phyloP scores from a whole-genome alignment of 2,888 invertebrate genomes.

The Biston betularia region DNA sequence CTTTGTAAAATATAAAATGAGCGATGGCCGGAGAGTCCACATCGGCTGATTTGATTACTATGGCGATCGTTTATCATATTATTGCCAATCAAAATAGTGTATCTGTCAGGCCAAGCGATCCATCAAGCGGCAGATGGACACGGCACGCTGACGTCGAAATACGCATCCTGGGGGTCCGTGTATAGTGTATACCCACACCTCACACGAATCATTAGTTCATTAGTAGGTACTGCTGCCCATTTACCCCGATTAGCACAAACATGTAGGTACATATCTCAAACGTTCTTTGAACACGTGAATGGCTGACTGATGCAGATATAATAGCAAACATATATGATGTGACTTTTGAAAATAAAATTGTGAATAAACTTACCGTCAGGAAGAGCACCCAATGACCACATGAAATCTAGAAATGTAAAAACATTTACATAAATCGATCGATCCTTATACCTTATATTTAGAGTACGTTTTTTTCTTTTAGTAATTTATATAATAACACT shows the following conservation, averaged over 20 bases:
- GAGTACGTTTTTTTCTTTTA: slow-evolving; percentile 56
- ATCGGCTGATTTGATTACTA: slow-evolving; percentile 79
- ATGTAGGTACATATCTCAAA: slow-evolving; percentile 29
- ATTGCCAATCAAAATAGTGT: slow-evolving; percentile 87
- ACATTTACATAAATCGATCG: slow-evolving; percentile 86
- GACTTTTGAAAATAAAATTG: slow-evolving; percentile 72
- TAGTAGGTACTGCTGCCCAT: slow-evolving; percentile 49
- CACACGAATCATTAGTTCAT: slow-evolving; percentile 64
- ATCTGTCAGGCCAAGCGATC: slow-evolving; percentile 82
- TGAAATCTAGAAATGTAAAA: slow-evolving; percentile 96
- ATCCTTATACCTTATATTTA: slow-evolving; percentile 79
- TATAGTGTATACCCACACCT: slow-evolving; percentile 55
- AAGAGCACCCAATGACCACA: slow-evolving; percentile 99
- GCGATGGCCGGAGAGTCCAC: slow-evolving; percentile 74
- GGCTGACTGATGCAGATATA: slow-evolving; percentile 65
- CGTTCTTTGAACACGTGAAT: slow-evolving; percentile 52
- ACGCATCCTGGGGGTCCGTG: slow-evolving; percentile 6
- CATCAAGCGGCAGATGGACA: slow-evolving; percentile 73
- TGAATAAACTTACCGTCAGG: slow-evolving; percentile 95
- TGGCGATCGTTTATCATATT: slow-evolving; percentile 82
- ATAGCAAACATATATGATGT: slow-evolving; percentile 58
- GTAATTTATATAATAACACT: slow-evolving; percentile 58
- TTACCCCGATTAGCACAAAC: slow-evolving; percentile 59
- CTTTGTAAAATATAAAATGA: slow-evolving; percentile 74
- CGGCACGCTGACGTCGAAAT: slow-evolving; percentile 42